Evolutionary conservation across 2,888 invertebrate genomes (phyloP).

Genomic region (Eueremaeus valkanovi): DNA sequence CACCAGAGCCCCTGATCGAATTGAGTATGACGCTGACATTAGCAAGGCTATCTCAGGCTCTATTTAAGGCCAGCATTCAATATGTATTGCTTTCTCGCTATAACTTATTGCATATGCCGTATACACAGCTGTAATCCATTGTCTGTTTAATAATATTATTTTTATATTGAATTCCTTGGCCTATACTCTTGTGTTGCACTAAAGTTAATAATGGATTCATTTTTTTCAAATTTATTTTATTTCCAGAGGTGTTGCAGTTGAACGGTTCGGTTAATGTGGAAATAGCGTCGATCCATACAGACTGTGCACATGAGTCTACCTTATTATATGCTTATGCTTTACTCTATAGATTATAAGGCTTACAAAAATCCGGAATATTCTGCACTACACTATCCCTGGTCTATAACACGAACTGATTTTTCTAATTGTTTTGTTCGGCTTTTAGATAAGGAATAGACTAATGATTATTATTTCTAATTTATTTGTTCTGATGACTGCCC

Average conservation of each 20-base stretch:
- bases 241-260: slow-evolving; percentile 8
- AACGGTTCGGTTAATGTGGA: neutral
- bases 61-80: neutral
- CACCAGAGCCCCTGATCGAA: slow-evolving; percentile 13
- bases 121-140: too few relatives aligned
- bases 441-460: neutral
- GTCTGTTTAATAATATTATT: slow-evolving; percentile 16
- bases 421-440: neutral
- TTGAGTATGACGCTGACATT: slow-evolving; percentile 24
- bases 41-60: slow-evolving; percentile 15
- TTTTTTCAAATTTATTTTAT: neutral
- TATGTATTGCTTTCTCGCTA: neutral
- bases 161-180: slow-evolving; percentile 25
- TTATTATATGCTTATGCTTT: neutral
- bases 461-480: neutral
- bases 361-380: neutral
- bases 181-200: neutral
- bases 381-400: neutral
- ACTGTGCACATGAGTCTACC: neutral
- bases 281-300: neutral
- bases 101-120: too few relatives aligned
- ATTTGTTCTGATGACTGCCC: neutral
- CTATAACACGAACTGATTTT: neutral
- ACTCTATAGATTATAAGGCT: neutral
- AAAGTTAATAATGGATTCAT: slow-evolving; percentile 31